These are phyloP conservation scores for Pygmarrhopalites habei DNA, from an alignment of 1,140 invertebrate genomes.

Conservation along the genomic window DNA sequence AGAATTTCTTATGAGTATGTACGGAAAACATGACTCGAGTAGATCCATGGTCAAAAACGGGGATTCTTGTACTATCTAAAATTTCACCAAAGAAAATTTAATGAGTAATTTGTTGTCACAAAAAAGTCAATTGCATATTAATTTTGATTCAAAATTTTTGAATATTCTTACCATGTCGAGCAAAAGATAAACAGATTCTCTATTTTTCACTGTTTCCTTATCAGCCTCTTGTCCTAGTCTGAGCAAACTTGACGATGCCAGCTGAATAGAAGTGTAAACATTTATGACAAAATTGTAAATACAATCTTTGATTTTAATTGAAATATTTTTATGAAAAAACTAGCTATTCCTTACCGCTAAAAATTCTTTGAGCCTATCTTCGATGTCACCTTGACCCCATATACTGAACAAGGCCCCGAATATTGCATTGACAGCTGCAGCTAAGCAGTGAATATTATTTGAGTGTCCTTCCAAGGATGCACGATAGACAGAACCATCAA, in stretches of 20 bases:
- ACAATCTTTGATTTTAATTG: too few species aligned
- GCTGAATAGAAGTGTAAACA: slow-evolving; percentile 47
- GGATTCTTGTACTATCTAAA: slow-evolving; percentile 95
- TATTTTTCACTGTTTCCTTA: slow-evolving; percentile 84
- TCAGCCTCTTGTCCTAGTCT: slow-evolving; percentile 90
- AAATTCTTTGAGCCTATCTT: slow-evolving; percentile 97
- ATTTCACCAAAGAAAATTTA: slow-evolving; percentile 41
- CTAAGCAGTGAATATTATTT: slow-evolving; percentile 97
- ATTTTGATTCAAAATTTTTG: too few species aligned
- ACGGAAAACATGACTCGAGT: slow-evolving; percentile 95
- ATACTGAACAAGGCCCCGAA: slow-evolving; percentile 94
- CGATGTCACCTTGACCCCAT: slow-evolving; percentile 88
- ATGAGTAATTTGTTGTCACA: slow-evolving; percentile 2
- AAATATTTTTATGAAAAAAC: too few species aligned
- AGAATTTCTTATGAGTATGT: slow-evolving; percentile 90
- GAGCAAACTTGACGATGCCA: slow-evolving; percentile 90
- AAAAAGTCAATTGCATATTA: slow-evolving; percentile 1
- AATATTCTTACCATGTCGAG: slow-evolving; percentile 62
- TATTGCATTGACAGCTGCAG: slow-evolving; percentile 91
- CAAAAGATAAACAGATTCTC: slow-evolving; percentile 92
- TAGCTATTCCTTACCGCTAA: too few species aligned
- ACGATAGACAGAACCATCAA: slow-evolving; percentile 78
- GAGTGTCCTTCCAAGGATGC: slow-evolving; percentile 89
- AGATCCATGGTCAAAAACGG: slow-evolving; percentile 97
- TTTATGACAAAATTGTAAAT: too few species aligned